Conservation (phyloP, 2,888 invertebrate genomes). For the Tachystola acroxantha region DNA sequence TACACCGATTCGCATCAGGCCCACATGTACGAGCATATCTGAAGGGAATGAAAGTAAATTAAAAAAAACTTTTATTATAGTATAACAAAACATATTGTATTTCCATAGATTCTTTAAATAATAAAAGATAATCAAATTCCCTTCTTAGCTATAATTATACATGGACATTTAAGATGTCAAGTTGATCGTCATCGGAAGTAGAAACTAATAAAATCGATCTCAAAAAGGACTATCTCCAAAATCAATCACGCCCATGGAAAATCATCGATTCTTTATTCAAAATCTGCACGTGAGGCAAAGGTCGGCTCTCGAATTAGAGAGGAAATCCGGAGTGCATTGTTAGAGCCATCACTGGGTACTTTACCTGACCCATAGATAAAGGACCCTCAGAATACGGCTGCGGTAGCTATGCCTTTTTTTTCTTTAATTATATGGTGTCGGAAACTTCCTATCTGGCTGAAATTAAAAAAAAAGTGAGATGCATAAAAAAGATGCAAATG, state of each 20-base stretch:
- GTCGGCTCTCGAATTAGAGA: conserved; percentile 71
- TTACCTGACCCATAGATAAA: conserved; percentile 73
- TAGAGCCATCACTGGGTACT: conserved; percentile 63
- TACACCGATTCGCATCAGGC: too few relatives aligned
- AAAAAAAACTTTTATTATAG: too few relatives aligned
- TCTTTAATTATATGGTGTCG: conserved; percentile 63
- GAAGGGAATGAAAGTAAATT: too few relatives aligned
- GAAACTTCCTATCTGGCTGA: conserved; percentile 23
- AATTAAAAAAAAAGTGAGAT: conserved; percentile 29
- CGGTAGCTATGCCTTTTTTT: conserved; percentile 47
- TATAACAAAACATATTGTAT: too few relatives aligned
- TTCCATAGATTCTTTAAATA: too few relatives aligned
- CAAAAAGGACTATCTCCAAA: conserved; percentile 61
- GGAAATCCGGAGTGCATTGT: conserved; percentile 75
- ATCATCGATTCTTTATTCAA: conserved; percentile 56
- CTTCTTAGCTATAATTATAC: neutral
- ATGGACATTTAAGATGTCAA: neutral
- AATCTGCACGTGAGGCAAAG: conserved; percentile 74
- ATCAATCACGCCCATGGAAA: conserved; percentile 77
- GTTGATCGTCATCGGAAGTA: conserved; percentile 21
- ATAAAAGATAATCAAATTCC: too few relatives aligned
- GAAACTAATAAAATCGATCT: conserved; percentile 41
- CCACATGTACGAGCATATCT: too few relatives aligned
- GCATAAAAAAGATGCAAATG: conserved; percentile 57
- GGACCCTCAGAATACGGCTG: conserved; percentile 43